Evolutionary conservation across 2,113 vertebrate genomes (phyloP).

Genomic region (Aptenodytes forsteri): DNA sequence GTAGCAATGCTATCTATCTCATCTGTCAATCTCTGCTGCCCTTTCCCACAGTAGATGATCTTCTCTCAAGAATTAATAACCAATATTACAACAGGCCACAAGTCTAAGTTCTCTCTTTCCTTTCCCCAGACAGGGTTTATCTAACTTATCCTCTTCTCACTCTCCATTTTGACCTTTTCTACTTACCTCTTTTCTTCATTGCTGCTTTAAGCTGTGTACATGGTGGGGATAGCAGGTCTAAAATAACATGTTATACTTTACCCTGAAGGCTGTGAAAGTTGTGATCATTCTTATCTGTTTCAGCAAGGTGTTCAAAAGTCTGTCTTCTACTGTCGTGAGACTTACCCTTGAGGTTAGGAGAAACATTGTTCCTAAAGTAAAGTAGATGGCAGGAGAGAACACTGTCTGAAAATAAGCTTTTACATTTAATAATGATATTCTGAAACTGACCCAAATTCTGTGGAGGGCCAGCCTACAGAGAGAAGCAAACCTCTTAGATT

Average conservation of each 20-base stretch:
- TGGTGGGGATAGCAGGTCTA: background rate
- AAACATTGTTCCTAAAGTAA: background rate
- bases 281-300: background rate
- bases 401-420: background rate
- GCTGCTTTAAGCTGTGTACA: background rate
- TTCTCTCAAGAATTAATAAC: constrained; percentile 34
- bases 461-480: background rate
- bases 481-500: background rate
- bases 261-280: background rate
- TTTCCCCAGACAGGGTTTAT: background rate
- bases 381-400: background rate
- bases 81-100: background rate
- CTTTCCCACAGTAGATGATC: constrained; percentile 7
- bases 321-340: background rate
- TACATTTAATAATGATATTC: background rate
- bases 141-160: background rate
- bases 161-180: background rate
- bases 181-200: background rate
- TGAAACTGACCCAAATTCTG: background rate
- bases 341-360: background rate
- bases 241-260: background rate
- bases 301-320: background rate
- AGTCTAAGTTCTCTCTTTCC: background rate
- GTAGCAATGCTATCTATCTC: background rate
- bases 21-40: constrained; percentile 8